A percentile compares a stretch with the other conserved stretches of the same genome.
phyloP scores from a whole-genome alignment of 2,113 vertebrate species.

The Megatriorchis doriae region DNA sequence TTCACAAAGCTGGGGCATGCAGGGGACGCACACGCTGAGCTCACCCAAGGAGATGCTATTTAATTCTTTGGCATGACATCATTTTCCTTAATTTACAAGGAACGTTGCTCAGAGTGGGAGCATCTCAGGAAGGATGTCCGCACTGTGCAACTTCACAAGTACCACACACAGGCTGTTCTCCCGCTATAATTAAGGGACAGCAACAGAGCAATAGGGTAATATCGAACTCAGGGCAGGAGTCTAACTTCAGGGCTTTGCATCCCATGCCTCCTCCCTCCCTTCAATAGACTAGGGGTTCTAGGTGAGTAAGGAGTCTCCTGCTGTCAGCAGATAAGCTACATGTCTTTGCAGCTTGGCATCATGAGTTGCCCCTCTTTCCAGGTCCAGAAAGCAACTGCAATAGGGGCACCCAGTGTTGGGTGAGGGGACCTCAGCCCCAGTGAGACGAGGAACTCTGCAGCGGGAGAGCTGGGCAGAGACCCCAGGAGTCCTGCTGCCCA shows the following conservation, averaged over 20 bases:
- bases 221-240: not conserved
- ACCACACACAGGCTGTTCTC: conserved; percentile 28
- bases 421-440: not conserved
- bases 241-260: not conserved
- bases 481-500: not conserved
- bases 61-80: not conserved
- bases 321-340: not conserved
- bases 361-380: not conserved
- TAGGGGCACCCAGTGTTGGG: rapidly evolving
- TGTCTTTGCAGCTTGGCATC: not conserved
- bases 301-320: not conserved
- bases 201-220: not conserved
- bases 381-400: not conserved
- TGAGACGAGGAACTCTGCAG: not conserved
- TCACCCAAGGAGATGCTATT: not conserved
- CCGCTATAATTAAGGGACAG: not conserved
- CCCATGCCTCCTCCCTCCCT: not conserved
- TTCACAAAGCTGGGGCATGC: not conserved
- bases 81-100: not conserved
- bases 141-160: not conserved
- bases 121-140: not conserved
- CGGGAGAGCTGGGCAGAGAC: not conserved
- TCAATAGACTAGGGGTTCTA: rapidly evolving
- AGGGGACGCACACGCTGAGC: not conserved
- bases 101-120: not conserved